A percentile compares a stretch with the other conserved stretches of the same genome.
Evolutionary conservation across 64 coral and sea anemone genomes (phyloP).

Genomic region (Hydrozoanthus tunicans): DNA sequence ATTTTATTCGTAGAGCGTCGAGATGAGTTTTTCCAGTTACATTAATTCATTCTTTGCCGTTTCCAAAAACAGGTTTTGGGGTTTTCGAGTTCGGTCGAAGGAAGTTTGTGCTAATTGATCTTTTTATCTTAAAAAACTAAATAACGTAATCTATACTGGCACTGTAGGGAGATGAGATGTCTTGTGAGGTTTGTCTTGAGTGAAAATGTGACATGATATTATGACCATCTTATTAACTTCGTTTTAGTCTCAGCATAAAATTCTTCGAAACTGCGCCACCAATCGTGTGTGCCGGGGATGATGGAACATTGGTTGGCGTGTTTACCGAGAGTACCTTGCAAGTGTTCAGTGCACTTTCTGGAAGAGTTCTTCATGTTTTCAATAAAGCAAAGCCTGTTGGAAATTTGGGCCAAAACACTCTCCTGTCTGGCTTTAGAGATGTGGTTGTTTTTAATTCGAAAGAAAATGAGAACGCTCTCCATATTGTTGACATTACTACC

Average conservation of each 20-base stretch:
- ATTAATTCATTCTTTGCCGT: too few species aligned
- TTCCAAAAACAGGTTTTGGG: too few species aligned
- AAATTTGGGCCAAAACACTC: slow-evolving; percentile 70
- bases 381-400: slow-evolving; percentile 66
- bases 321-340: slow-evolving; percentile 73
- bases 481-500: slow-evolving; percentile 57
- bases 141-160: too few species aligned
- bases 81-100: too few species aligned
- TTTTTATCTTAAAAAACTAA: too few species aligned
- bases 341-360: slow-evolving; percentile 44
- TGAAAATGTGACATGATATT: not conserved
- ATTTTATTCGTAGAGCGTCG: too few species aligned
- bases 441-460: slow-evolving; percentile 72
- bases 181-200: not conserved
- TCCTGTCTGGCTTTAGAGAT: slow-evolving; percentile 52
- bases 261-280: slow-evolving; percentile 69
- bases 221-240: not conserved
- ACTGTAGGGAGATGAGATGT: not conserved
- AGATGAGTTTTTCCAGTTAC: too few species aligned
- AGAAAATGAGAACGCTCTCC: slow-evolving; percentile 68
- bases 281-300: slow-evolving; percentile 60
- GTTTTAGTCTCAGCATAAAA: slow-evolving; percentile 53
- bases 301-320: slow-evolving; percentile 61
- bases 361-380: slow-evolving; percentile 41
- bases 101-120: too few species aligned